phyloP scores from a whole-genome alignment of 2,888 invertebrate species.

The Epicampocera succincta region DNA sequence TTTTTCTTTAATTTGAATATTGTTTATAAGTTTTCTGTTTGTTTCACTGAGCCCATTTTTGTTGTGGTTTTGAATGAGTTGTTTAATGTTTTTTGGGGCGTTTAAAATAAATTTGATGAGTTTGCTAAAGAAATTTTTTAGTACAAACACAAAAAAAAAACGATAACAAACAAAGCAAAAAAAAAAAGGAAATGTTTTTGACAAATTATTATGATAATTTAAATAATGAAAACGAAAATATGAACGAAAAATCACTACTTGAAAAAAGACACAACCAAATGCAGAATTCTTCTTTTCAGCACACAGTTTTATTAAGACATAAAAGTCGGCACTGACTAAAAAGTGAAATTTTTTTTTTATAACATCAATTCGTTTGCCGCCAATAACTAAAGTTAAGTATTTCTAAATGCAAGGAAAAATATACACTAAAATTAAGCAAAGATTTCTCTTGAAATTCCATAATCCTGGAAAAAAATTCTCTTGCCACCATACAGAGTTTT shows the following conservation, averaged over 20 bases:
- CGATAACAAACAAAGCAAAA: constrained; percentile 44
- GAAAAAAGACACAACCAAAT: constrained; percentile 13
- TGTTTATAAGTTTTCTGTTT: constrained; percentile 4
- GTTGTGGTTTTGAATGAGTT: constrained; percentile 21
- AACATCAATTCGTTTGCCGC: no score
- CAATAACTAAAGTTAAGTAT: no score
- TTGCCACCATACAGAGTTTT: no score
- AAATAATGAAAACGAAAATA: constrained; percentile 29
- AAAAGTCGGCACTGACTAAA: neutral
- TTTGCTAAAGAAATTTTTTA: constrained; percentile 34
- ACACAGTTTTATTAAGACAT: neutral
- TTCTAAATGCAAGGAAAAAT: no score
- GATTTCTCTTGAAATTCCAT: no score
- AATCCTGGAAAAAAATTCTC: no score
- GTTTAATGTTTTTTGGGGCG: constrained; percentile 14
- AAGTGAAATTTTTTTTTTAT: no score
- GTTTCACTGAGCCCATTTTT: constrained; percentile 22
- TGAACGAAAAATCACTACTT: constrained; percentile 14
- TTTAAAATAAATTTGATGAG: constrained; percentile 21
- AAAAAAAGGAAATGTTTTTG: constrained; percentile 42
- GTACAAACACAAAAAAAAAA: constrained; percentile 50
- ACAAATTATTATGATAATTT: constrained; percentile 40
- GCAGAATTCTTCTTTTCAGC: constrained; percentile 5
- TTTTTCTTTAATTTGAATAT: constrained; percentile 23
- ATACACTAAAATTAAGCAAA: no score